phyloP scores from a whole-genome alignment of 2,888 invertebrate genomes.

The Acrobasis consociella region DNA sequence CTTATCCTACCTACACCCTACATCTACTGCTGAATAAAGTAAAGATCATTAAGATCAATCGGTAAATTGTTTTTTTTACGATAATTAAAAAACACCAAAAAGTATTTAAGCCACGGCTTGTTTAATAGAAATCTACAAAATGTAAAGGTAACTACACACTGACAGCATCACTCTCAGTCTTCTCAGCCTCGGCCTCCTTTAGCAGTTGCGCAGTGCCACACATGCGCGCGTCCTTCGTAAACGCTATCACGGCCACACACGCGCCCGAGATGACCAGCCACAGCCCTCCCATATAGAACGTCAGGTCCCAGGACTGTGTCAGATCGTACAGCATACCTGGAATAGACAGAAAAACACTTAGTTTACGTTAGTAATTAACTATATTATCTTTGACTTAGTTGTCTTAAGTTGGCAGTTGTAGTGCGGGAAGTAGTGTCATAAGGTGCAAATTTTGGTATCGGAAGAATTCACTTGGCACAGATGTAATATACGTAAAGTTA shows the following conservation, averaged over 20 bases:
- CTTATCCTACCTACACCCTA: too few species aligned
- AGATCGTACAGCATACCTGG: conserved; percentile 66
- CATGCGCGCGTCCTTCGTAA: conserved; percentile 58
- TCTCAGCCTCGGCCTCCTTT: conserved; percentile 49
- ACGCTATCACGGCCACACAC: conserved; percentile 63
- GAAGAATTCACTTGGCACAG: too few species aligned
- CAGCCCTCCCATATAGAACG: conserved; percentile 67
- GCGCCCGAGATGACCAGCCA: conserved; percentile 66
- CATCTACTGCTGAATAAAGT: too few species aligned
- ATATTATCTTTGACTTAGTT: too few species aligned
- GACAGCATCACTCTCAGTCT: conserved; percentile 25
- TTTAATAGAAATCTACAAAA: not conserved
- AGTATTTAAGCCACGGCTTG: not conserved
- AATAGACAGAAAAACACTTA: conserved; percentile 27
- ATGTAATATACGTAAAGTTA: too few species aligned
- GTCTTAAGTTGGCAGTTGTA: too few species aligned
- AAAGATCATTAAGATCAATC: too few species aligned
- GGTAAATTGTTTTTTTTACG: too few species aligned
- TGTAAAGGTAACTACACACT: not conserved
- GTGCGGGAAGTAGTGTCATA: too few species aligned
- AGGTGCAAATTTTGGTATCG: too few species aligned
- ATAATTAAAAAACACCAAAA: too few species aligned
- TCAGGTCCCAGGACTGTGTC: conserved; percentile 64
- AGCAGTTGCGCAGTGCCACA: conserved; percentile 63
- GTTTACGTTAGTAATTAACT: too few species aligned